Percentiles rank a stretch among this genome's conserved stretches.
These are phyloP conservation scores for Psilopogon haemacephalus DNA, from an alignment of 2,113 vertebrate genomes.

Conservation along the genomic window DNA sequence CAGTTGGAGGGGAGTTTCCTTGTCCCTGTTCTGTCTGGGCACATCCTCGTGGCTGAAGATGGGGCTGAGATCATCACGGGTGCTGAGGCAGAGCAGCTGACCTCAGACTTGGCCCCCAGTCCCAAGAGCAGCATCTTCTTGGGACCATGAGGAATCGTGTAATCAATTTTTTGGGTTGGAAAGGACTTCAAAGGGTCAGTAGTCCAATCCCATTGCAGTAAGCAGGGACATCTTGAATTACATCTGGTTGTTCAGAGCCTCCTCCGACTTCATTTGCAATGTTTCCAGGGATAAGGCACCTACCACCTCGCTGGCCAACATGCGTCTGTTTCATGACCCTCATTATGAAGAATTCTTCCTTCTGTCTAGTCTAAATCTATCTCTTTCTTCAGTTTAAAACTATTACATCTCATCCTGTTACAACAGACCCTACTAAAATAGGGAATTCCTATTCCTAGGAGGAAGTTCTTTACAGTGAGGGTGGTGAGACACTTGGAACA, in stretches of 20 bases:
- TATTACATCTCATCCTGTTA: accelerated
- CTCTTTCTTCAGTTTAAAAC: neutral
- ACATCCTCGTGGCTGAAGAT: neutral
- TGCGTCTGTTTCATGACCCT: neutral
- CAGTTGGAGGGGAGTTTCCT: neutral
- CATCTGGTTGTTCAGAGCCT: neutral
- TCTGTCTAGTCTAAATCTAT: accelerated
- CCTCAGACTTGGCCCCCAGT: neutral
- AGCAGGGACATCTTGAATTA: neutral
- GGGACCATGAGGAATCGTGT: accelerated
- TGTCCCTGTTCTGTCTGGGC: neutral
- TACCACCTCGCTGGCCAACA: neutral
- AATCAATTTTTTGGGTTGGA: neutral
- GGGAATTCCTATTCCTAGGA: no score
- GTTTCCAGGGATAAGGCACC: neutral
- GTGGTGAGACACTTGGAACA: no score
- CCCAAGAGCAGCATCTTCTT: accelerated
- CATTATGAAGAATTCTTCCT: accelerated
- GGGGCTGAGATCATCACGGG: neutral
- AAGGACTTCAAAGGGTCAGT: neutral
- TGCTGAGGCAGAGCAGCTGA: neutral
- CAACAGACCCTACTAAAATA: accelerated
- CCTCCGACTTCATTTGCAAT: neutral
- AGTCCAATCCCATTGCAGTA: accelerated
- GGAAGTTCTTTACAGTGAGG: no score